phyloP scores from a whole-genome alignment of 2,888 invertebrate species.

The Chrysolina americana region DNA sequence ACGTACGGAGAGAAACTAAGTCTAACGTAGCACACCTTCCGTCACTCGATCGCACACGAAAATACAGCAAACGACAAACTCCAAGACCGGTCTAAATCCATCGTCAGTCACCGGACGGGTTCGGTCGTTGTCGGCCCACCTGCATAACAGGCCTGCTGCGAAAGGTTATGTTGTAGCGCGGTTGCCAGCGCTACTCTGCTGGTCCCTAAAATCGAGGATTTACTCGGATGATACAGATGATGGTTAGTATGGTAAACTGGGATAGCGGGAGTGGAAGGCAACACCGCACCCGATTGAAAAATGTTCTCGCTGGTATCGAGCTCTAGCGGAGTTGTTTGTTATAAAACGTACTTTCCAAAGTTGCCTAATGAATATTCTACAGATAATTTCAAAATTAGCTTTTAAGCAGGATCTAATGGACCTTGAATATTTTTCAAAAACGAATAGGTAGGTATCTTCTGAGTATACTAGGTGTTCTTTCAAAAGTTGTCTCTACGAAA shows the following conservation, averaged over 20 bases:
- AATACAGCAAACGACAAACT: slow-evolving; percentile 53
- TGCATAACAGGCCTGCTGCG: slow-evolving; percentile 70
- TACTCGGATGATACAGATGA: not conserved
- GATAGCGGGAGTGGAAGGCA: slow-evolving; percentile 18
- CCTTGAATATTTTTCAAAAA: slow-evolving; percentile 31
- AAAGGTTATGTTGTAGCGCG: slow-evolving; percentile 65
- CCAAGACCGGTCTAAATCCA: slow-evolving; percentile 66
- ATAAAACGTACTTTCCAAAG: slow-evolving; percentile 48
- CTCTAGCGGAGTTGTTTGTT: slow-evolving; percentile 47
- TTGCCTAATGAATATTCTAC: slow-evolving; percentile 48
- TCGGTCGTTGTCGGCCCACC: slow-evolving; percentile 69
- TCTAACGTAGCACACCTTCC: slow-evolving; percentile 51
- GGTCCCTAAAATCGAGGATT: not conserved
- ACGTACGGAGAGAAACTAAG: slow-evolving; percentile 43
- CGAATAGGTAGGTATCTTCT: not conserved
- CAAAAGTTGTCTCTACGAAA: not conserved
- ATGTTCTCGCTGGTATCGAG: slow-evolving; percentile 47
- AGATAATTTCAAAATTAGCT: slow-evolving; percentile 43
- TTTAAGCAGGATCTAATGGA: slow-evolving; percentile 38
- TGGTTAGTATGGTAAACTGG: not conserved
- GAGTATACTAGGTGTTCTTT: slow-evolving; percentile 9
- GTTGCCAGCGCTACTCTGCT: slow-evolving; percentile 24
- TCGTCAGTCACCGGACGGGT: slow-evolving; percentile 65
- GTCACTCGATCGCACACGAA: slow-evolving; percentile 53
- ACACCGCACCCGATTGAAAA: slow-evolving; percentile 39